These are phyloP conservation scores for Scaptodrosophila latifasciaeformis DNA, from an alignment of 2,888 invertebrate genomes.

Conservation along the genomic window DNA sequence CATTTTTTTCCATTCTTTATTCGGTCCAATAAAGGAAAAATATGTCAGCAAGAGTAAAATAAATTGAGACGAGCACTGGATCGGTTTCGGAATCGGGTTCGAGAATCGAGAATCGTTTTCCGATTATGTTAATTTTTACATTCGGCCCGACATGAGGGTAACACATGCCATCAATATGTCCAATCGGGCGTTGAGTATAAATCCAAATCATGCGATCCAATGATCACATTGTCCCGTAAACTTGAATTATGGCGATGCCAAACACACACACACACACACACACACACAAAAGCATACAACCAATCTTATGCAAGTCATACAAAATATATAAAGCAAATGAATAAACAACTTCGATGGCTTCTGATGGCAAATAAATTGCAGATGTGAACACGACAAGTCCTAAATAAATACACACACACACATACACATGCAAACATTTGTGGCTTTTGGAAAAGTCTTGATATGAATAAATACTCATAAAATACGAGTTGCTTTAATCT, in stretches of 20 bases:
- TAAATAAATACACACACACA: constrained; percentile 11
- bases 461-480: not conserved
- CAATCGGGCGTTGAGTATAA: constrained; percentile 62
- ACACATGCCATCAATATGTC: constrained; percentile 70
- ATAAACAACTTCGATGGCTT: constrained; percentile 44
- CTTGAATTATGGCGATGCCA: constrained; percentile 63
- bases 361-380: constrained; percentile 53
- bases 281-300: constrained; percentile 16
- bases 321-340: constrained; percentile 39
- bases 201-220: constrained; percentile 69
- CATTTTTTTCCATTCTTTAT: constrained; percentile 24
- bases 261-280: constrained; percentile 17
- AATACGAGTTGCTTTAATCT: too few relatives aligned
- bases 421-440: not conserved
- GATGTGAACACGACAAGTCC: constrained; percentile 50
- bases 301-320: too few relatives aligned
- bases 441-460: not conserved
- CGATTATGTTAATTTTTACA: constrained; percentile 66
- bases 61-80: constrained; percentile 33
- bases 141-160: constrained; percentile 51
- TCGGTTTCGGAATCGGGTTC: constrained; percentile 3
- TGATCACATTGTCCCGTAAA: constrained; percentile 63
- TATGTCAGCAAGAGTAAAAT: constrained; percentile 35
- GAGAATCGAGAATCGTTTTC: constrained; percentile 44
- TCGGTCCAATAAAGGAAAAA: constrained; percentile 29